Conservation (phyloP, 2,888 invertebrate genomes). For the Diarsia brunnea region DNA sequence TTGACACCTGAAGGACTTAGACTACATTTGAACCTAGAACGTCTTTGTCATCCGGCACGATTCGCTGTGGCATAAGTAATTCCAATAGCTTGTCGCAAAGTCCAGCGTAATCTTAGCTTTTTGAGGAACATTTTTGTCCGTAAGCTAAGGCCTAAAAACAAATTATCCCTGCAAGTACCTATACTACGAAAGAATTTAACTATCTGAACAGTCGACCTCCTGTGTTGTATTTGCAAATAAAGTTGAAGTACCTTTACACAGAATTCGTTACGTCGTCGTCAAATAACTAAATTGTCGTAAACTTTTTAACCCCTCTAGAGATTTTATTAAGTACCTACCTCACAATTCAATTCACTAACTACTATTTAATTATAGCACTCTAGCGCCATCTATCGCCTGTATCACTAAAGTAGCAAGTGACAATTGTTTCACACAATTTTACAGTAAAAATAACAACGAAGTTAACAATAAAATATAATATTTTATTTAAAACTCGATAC, state of each 20-base stretch:
- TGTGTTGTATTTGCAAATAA: conserved; percentile 13
- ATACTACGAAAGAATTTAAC: too few relatives aligned
- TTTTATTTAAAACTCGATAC: conserved; percentile 30
- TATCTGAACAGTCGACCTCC: conserved; percentile 9
- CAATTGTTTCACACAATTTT: background rate
- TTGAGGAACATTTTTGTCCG: background rate
- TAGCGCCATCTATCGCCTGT: conserved; percentile 37
- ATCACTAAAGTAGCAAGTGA: background rate
- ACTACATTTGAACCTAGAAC: too few relatives aligned
- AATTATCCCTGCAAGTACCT: background rate
- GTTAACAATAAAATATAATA: conserved; percentile 33
- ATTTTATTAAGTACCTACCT: too few relatives aligned
- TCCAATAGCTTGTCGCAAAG: background rate
- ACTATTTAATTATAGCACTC: too few relatives aligned
- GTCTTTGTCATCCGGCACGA: too few relatives aligned
- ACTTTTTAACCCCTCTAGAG: background rate
- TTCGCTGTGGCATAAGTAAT: background rate
- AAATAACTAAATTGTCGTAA: background rate
- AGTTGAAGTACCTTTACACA: background rate
- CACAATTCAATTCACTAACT: too few relatives aligned
- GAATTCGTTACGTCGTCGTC: background rate
- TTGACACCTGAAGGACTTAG: background rate
- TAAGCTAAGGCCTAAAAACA: background rate
- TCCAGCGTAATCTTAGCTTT: background rate
- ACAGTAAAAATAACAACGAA: background rate